Base-by-base conservation (phyloP, 2,797 vertebrate species). In the Macropus fuliginosus region DNA sequence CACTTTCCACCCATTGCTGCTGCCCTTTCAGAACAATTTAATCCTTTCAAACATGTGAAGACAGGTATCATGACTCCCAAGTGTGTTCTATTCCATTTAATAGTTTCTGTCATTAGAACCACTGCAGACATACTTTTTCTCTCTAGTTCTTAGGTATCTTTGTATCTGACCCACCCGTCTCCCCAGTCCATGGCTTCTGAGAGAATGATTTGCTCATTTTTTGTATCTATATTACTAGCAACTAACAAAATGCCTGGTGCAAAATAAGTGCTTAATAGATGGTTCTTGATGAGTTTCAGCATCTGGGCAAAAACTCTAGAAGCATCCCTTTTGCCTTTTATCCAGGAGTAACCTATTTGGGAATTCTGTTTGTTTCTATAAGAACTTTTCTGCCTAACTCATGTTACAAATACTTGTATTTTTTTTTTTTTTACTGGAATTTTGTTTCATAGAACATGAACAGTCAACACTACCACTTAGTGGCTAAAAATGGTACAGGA, bases 401-500 rank as follows among this genome's bases (percentile, higher is more conserved):
- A 40, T 74, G 4, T 74, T n/a, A 18, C 5, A 74, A 74, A 74
- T n/a, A 74, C 57, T 74, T n/a, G 13, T n/a, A 74, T 74, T 66
- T 31, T 66, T 66, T 74, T 66, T 74, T 66, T 31, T 66, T 66
- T 74, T n/a, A 18, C 34, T n/a, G 34, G 14, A n/a, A 74, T 74
- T 1, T 74, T n/a, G 34, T n/a, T 74, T 74, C n/a, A 74, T 16
- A n/a, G 14, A 74, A 74, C 34, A 5, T 12, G 29, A 24, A 0
- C 40, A 52, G n/a, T 50, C 12, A 97, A 62, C 91, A 97, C 90
- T 95, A 57, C 98, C 98, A 98, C 94, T 98, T 97, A 98, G 97
- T 90, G 98, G 98, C 55, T 91, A 18, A 16, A 95, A 24, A 40
- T 56, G 54, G 90, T 93, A 16, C 0, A 0, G 27, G 92, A 87